Evolutionary conservation across 1,140 invertebrate species (phyloP), one percentile per base, ranked within the genome.

Genomic region (Mya arenaria): DNA sequence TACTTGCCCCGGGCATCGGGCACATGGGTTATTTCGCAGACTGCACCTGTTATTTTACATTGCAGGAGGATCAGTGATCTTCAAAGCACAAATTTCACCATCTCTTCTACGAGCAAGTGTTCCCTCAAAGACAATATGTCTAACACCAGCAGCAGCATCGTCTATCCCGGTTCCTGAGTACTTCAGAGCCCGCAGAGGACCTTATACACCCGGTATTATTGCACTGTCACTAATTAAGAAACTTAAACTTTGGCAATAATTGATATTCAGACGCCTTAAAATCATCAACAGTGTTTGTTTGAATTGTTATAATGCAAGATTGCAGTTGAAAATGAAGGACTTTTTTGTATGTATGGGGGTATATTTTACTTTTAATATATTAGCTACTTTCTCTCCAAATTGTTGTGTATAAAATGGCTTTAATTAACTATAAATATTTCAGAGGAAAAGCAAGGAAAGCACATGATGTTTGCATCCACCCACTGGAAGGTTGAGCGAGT

Each of bases 401-500:
- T 48, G 10, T n/a, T n/a, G 10, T 28, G 8, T n/a, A 62, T 23
- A 62, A 2, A 25, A 1, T 62, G 28, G n/a, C 23, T 62, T 1
- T 2, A 23, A 25, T 25, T 62, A 28, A 62, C 32, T 62, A 2
- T 28, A 28, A 28, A 28, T 34, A 62, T 87, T 86, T 3, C 84
- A 91, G 90, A 83, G 73, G 89, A 91, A 66, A 91, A 91, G 34
- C 75, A 84, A 71, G 87, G 87, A 3, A 84, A 87, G 28, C 90
- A 91, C 69, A 79, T 86, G 60, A 89, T 91, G 82, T 83, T 85
- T 79, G 86, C 89, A 0, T 90, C 89, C 6, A 90, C 89, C 4
- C 89, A 90, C 73, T 91, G 90, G 89, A 90, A 90, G 68, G 77
- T 90, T 32, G 90, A 91, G 52, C 62, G 90, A 30, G n/a, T 88